Evolutionary conservation across 2,888 invertebrate species (phyloP), one percentile per base, ranked within the genome.

Genomic region (Thera britannica): DNA sequence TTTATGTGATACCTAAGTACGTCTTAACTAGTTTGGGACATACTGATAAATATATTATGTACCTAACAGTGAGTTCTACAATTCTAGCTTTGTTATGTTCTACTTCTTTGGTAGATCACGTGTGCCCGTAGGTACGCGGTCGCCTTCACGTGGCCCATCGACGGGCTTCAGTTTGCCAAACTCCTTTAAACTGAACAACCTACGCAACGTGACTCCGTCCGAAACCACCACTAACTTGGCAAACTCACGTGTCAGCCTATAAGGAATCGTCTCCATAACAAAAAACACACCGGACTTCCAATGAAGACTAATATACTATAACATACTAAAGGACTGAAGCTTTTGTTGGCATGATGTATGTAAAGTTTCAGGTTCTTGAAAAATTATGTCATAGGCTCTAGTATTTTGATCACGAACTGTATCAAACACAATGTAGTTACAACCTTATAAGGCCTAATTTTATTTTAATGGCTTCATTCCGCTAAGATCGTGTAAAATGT

Each of bases 171-270:
- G 81, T 90, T 90, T 88, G 81, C 74, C 79, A 76, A 85, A 88
- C 86, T 84, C 83, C 86, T 90, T 84, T 80, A 83, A 83, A 80
- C 75, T 77, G 70, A 71, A 57, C 51, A 52, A 41, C 62, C 62
- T 71, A 77, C 78, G 77, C 85, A 89, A 90, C 90, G 88, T 88
- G 89, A 85, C 83, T 86, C 85, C 87, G 83, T 62, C 79, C 80
- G 83, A 87, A 85, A 76, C 80, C 80, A 80, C 84, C 82, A 74
- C 72, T 83, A 90, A 90, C 84, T 90, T 87, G 77, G 79, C 71
- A 70, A 77, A 82, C 78, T 86, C 89, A 90, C 90, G 90, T 90
- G 88, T 82, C 23, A 23, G 23, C 78, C 77, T 73, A 75, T 76
- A 83, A 83, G 80, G 87, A 86, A 60, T 48, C 55, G 56, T 60